Base-by-base conservation (phyloP, 2,797 vertebrate species). In the Trichosurus vulpecula region DNA sequence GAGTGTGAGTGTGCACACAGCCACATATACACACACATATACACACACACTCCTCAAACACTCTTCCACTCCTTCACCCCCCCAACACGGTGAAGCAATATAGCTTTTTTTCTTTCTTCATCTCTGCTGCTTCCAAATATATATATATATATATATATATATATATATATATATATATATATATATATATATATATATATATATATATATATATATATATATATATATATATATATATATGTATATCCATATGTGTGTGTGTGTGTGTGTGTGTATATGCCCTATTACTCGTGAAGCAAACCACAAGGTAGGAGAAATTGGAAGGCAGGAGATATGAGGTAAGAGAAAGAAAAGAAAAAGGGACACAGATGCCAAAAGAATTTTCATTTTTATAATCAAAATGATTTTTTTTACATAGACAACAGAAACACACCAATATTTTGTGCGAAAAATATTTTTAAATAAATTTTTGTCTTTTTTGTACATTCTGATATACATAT, bases 401-500 rank as follows among this genome's bases (percentile, higher is more conserved):
- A 98, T 98, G 97, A 98, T 98, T 98, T 98, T 98, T 95, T 98
- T 98, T 98, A 99, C 98, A 99, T 97, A 98, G 98, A 99, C 98
- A 99, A 99, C 98, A 98, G 98, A 98, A 99, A 98, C 98, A 99
- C 98, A 98, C 97, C 97, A 98, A 98, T 97, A 98, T 98, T 98
- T 98, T 99, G 98, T 99, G 98, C 95, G 98, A 99, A 98, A 99
- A 99, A 98, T 98, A 98, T 96, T 98, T 98, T 99, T 98, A 99
- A 98, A 99, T 99, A 99, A 99, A 98, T 98, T 99, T 99, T 98
- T 87, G 95, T 98, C 95, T 96, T 95, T 98, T 98, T 98, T 99
- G 98, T 98, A 99, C 98, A 99, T 98, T 99, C 99, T 98, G 98
- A 98, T 98, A 99, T 99, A 99, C 98, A 98, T 98, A 99, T 98